Evolutionary conservation across 2,888 invertebrate genomes (phyloP).

Genomic region (Drosophila austrosaltans): DNA sequence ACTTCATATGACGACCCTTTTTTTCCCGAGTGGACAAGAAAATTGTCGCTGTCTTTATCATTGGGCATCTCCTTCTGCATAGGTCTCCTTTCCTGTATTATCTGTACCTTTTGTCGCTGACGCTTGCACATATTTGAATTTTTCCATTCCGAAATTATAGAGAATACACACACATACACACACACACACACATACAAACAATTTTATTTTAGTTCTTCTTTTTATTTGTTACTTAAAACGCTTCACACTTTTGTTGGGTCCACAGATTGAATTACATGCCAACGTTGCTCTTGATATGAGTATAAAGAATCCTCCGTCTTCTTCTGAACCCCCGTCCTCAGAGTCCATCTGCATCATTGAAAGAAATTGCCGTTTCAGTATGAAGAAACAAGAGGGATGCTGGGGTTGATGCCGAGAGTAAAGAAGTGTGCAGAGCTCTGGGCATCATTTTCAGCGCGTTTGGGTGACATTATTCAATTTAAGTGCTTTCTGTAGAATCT

Average conservation of each 20-base stretch:
- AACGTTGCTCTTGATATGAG: conserved; percentile 57
- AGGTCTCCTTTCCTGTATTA: conserved; percentile 33
- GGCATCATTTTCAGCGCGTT: conserved; percentile 56
- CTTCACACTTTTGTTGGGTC: conserved; percentile 55
- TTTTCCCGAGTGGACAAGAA: conserved; percentile 34
- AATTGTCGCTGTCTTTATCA: conserved; percentile 48
- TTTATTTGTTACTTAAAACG: conserved; percentile 34
- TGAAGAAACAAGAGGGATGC: neutral
- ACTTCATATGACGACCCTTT: conserved; percentile 39
- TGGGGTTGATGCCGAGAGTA: neutral
- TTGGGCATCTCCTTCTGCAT: conserved; percentile 43
- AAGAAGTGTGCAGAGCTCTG: conserved; percentile 11
- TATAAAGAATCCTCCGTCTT: conserved; percentile 33
- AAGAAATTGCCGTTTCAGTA: conserved; percentile 54
- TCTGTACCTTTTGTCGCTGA: conserved; percentile 33
- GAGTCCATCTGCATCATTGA: conserved; percentile 22
- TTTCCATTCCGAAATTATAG: conserved; percentile 42
- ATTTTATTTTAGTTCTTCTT: too few species aligned
- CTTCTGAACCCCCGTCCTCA: conserved; percentile 15
- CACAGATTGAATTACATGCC: conserved; percentile 63
- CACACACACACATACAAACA: neutral
- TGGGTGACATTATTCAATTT: conserved; percentile 74
- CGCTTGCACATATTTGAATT: conserved; percentile 31
- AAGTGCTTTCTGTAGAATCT: conserved; percentile 57
- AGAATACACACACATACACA: conserved; percentile 43